Base-by-base conservation (phyloP, 2,113 vertebrate genomes). In the Nothocercus julius region DNA sequence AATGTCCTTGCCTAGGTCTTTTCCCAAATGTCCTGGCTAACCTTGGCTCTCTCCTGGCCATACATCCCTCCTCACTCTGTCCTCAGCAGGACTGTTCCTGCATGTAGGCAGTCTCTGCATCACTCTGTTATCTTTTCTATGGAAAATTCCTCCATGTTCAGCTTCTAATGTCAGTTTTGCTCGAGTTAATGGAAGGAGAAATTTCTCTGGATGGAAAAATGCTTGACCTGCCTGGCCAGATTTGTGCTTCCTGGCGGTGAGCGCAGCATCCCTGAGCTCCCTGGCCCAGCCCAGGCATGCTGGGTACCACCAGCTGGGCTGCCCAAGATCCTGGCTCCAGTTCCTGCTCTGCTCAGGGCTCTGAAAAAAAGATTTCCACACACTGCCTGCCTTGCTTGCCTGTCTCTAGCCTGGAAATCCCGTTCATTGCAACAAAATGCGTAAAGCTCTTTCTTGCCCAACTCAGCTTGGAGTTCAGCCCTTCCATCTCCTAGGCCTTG, bases 401-500 rank as follows among this genome's bases (percentile, higher is more conserved):
- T 30, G 54, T 61, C 40, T 86, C 76, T 69, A 80, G 84, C 38
- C 84, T 95, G 91, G 94, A 97, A 95, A 89, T 77, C 96, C 92
- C 95, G 91, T 36, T 36, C 30, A 7, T 11, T 49, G 69, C 80
- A 80, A 59, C 21, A 44, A 62, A 91, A 67, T 49, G 82, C 20
- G 4, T 87, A 69, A 78, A 82, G 87, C 72, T 93, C 75, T 59
- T 87, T 93, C 91, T 89, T 92, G 84, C 95, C 67, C 75, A 82
- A 78, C 74, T 85, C 91, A 63, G 63, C 81, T 94, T 95, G 93
- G 95, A 96, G 74, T 14, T 38, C 85, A 92, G 88, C 90, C 96
- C 90, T 96, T 42, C 66, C 85, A 87, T 92, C 93, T 85, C 62
- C 86, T 64, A 82, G 95, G 95, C 88, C 92, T 93, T 78, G 92